phyloP scores from a whole-genome alignment of 1,140 invertebrate species.

The Ptiloglossa arizonensis region DNA sequence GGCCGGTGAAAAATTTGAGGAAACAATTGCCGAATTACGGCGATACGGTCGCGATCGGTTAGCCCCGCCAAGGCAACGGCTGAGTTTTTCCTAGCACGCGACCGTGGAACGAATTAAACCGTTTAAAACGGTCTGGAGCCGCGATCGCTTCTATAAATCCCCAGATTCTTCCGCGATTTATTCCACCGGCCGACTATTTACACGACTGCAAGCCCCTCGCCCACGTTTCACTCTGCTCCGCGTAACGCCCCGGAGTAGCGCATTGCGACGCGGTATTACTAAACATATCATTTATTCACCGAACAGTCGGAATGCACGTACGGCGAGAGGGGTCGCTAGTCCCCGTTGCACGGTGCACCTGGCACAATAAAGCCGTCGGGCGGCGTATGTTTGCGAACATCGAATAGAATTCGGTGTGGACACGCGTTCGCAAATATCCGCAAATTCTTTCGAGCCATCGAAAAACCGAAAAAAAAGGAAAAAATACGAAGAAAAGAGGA shows the following conservation, averaged over 20 bases:
- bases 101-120: background rate
- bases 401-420: conserved; percentile 42
- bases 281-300: conserved; percentile 64
- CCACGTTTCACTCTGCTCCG: too few relatives aligned
- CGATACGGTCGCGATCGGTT: too few relatives aligned
- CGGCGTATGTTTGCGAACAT: conserved; percentile 41
- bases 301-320: conserved; percentile 45
- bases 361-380: conserved; percentile 36
- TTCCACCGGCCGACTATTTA: background rate
- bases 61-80: too few relatives aligned
- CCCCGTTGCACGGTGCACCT: conserved; percentile 24
- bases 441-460: conserved; percentile 36
- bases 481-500: too few relatives aligned
- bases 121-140: background rate
- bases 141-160: background rate
- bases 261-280: conserved; percentile 51
- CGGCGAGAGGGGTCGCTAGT: conserved; percentile 5
- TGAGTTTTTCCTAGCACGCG: too few relatives aligned
- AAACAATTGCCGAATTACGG: too few relatives aligned
- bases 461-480: too few relatives aligned
- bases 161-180: conserved; percentile 5
- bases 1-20: too few relatives aligned
- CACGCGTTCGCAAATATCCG: conserved; percentile 43
- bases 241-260: conserved; percentile 33
- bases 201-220: background rate